Conservation (phyloP, 2,797 vertebrate species). For the Loriculus beryllinus region DNA sequence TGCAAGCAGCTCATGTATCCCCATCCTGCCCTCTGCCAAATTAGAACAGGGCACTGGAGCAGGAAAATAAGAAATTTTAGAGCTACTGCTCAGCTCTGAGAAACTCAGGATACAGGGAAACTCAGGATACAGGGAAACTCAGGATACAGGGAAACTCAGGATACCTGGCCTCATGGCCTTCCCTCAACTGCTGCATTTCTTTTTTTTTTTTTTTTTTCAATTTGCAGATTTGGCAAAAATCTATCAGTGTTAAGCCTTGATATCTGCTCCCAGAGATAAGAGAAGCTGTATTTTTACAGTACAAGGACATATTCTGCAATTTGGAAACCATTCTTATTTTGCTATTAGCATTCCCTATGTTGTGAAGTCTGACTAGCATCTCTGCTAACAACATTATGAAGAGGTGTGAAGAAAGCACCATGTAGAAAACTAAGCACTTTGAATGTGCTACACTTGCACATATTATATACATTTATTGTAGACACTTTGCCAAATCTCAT, state of each 20-base stretch:
- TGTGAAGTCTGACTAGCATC: neutral
- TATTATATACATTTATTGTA: neutral
- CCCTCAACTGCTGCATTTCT: neutral
- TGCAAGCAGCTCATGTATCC: accelerated
- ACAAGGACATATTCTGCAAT: neutral
- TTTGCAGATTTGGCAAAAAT: neutral
- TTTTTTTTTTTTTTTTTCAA: neutral
- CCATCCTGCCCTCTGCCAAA: neutral
- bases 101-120: neutral
- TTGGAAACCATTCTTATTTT: neutral
- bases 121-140: neutral
- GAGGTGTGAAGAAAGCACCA: neutral
- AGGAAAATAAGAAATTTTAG: neutral
- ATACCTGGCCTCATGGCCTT: neutral
- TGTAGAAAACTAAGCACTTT: neutral
- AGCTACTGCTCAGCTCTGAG: neutral
- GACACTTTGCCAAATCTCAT: neutral
- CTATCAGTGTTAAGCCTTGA: neutral
- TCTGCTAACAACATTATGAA: neutral
- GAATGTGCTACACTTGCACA: neutral
- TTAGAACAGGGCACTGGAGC: neutral
- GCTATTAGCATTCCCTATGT: neutral
- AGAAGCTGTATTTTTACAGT: neutral
- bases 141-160: neutral
- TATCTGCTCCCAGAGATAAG: neutral